A percentile compares a stretch with the other conserved stretches of the same genome.
Conservation (phyloP, 2,888 invertebrate genomes). For the Netelia virgata region DNA sequence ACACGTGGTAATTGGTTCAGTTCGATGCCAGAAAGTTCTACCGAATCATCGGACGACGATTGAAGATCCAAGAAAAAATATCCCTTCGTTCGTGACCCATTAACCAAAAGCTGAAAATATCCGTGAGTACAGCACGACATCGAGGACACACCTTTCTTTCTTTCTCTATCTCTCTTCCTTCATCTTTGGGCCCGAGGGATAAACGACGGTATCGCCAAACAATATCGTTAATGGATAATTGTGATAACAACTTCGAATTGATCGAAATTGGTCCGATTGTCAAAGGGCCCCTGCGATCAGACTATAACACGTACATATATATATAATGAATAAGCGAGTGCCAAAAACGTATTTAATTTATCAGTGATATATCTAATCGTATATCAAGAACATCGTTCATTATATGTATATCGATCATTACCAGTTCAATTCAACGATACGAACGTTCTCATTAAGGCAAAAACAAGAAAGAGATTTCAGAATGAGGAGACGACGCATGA, state of each 20-base stretch:
- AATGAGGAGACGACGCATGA: not conserved
- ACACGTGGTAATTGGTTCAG: constrained; percentile 87
- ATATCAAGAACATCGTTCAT: constrained; percentile 27
- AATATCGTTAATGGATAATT: constrained; percentile 63
- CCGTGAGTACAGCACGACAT: constrained; percentile 57
- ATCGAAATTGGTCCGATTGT: constrained; percentile 46
- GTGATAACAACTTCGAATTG: constrained; percentile 64
- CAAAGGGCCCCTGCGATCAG: constrained; percentile 31
- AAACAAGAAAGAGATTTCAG: constrained; percentile 20
- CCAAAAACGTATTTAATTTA: constrained; percentile 62
- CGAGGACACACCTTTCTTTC: constrained; percentile 45
- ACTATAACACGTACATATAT: constrained; percentile 32
- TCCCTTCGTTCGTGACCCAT: constrained; percentile 18
- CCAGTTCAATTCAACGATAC: constrained; percentile 36
- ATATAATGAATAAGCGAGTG: constrained; percentile 57
- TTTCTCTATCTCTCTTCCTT: constrained; percentile 34
- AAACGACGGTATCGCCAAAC: constrained; percentile 35
- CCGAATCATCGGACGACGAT: constrained; percentile 85
- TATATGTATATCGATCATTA: constrained; percentile 24
- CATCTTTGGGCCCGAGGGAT: constrained; percentile 28
- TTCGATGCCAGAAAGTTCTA: constrained; percentile 86
- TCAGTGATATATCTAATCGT: constrained; percentile 41
- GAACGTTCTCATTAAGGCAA: constrained; percentile 14
- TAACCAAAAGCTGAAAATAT: constrained; percentile 38
- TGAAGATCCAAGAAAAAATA: constrained; percentile 70